Evolutionary conservation across 2,888 invertebrate species (phyloP).

Genomic region (Drosophila pegasa): DNA sequence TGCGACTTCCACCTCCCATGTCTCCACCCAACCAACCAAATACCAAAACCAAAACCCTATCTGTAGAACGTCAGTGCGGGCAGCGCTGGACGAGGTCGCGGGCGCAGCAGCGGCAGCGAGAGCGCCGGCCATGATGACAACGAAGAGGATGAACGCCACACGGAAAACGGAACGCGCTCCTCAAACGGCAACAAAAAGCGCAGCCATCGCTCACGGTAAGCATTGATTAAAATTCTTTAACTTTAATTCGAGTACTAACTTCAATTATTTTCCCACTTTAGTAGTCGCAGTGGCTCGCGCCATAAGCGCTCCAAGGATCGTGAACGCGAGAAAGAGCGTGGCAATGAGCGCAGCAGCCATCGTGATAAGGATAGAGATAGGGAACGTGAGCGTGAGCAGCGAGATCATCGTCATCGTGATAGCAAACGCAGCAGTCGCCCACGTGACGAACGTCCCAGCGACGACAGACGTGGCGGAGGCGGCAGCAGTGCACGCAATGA

Average conservation of each 20-base stretch:
- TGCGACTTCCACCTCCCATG: slow-evolving; percentile 59
- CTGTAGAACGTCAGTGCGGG: slow-evolving; percentile 72
- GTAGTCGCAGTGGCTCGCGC: slow-evolving; percentile 79
- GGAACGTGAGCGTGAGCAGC: slow-evolving; percentile 53
- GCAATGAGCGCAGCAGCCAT: slow-evolving; percentile 33
- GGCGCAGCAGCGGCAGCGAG: slow-evolving; percentile 52
- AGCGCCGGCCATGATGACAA: slow-evolving; percentile 61
- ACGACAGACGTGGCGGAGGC: slow-evolving; percentile 59
- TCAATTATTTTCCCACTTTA: slow-evolving; percentile 47
- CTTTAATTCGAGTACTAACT: not conserved
- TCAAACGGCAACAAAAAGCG: slow-evolving; percentile 66
- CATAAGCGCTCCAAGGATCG: slow-evolving; percentile 65
- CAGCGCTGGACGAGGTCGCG: slow-evolving; percentile 63
- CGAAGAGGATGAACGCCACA: slow-evolving; percentile 56
- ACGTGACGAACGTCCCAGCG: slow-evolving; percentile 77
- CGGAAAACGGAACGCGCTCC: slow-evolving; percentile 58
- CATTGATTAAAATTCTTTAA: not conserved
- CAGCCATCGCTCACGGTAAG: slow-evolving; percentile 66
- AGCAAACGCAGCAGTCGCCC: slow-evolving; percentile 58
- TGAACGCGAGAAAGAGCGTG: slow-evolving; percentile 78
- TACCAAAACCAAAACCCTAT: slow-evolving; percentile 60
- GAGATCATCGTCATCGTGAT: slow-evolving; percentile 71
- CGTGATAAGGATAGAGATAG: slow-evolving; percentile 56
- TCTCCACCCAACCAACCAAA: slow-evolving; percentile 55
- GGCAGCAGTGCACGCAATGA: slow-evolving; percentile 35